Base-by-base conservation (phyloP, 2,888 invertebrate species). In the Criorhina ranunculi region DNA sequence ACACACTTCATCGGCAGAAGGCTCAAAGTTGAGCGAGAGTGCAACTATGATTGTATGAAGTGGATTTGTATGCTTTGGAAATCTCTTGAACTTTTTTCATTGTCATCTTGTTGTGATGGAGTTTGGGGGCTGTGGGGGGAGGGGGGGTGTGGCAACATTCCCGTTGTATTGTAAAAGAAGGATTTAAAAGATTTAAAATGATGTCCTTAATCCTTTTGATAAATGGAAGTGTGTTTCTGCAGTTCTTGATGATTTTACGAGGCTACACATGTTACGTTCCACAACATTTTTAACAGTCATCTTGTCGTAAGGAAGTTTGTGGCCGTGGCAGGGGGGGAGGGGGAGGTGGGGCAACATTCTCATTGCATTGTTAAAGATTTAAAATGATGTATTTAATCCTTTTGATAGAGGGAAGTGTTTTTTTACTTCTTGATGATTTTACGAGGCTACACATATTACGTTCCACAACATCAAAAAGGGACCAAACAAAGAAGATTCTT, bases 1-100 rank as follows among this genome's bases (percentile, higher is more conserved):
- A 75, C 80, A 80, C 73, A 75, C 73, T 75, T 80, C 75, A 80
- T 60, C 59, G 67, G 55, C 80, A 73, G 75, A 55, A 73, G 51
- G 79, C 19, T 69, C 33, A 35, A 53, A 46, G 35, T 49, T 46
- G 46, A 70, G 62, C 46, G 31, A 70, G 62, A 55, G 31, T 55
- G 46, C 44, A 57, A 24, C 40, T 53, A 17, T 51, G 64, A 51
- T 37, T 35, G 51, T 29, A 35, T 66, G 66, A n/a, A 78, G 64
- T 64, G 55, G 49, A 64, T 57, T 35, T 70, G 60, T 44, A 44
- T 55, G 78, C 37, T 66, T 75, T 67, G 46, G 40, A 72, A 57
- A 59, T 49, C 70, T 49, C 62, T 57, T 60, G 60, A 53, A 51
- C 57, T 51, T 77, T 77, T 37, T 5, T n/a, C 37, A 9, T 24